Evolutionary conservation across 2,888 invertebrate genomes (phyloP), one percentile per base, ranked within the genome.

Genomic region (Volucella zonaria): DNA sequence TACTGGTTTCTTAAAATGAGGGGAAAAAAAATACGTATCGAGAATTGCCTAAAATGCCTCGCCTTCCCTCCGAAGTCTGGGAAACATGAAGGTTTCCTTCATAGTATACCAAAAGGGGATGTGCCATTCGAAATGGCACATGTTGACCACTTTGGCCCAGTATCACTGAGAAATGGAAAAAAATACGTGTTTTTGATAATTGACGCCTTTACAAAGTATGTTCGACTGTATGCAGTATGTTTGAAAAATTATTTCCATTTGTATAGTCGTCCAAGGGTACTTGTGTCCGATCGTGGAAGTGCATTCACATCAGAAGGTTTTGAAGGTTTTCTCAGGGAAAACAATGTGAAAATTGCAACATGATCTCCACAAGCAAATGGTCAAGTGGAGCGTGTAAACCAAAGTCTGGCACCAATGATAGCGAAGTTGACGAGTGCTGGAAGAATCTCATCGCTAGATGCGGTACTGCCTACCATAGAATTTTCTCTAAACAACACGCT

Each of bases 1-100:
- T 81, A 85, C 59, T 85, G 79, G 75, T 85, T 85, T 40, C 76
- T 76, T 0, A 56, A 66, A 40, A 66, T 66, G 64, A 66, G 38
- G 15, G 40, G 38, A 15, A 66, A 51, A 40, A 51, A 38, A 40
- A 12, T 6, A 12, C 64, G 51, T 40, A 66, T 66, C 9, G 40
- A 8, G 14, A 76, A 81, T 77, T 76, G 76, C 38, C 42, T 62
- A 11, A 83, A 79, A 9, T 83, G 83, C 15, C 67, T 75, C 12
- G 58, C 59, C 1, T 83, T 70, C 23, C 71, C 71, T 15, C n/a
- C 56, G 31, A 42, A 52, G 14, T 31, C 11, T 10, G 79, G 83
- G 1, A 85, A 85, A 62, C 12, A 45, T 8, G 88, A 89, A 77
- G 88, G 89, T 12, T 82, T 82, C 15, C 62, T 90, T 9, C 87